phyloP scores from a whole-genome alignment of 2,797 vertebrate species.

The Melanogrammus aeglefinus region DNA sequence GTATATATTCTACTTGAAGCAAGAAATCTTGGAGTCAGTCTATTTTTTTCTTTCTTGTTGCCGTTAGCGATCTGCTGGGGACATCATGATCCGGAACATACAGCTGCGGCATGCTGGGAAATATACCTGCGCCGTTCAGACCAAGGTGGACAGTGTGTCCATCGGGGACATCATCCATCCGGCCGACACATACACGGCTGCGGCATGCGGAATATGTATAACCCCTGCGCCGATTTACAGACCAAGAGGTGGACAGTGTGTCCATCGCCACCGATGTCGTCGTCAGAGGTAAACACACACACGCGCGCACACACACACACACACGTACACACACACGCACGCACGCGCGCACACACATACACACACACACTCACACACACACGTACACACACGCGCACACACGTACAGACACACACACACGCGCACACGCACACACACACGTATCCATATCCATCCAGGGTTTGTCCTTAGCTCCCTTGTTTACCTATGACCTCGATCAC shows the following conservation, averaged over 20 bases:
- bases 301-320: neutral
- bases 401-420: neutral
- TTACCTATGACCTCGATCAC: neutral
- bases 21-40: neutral
- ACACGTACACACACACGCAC: neutral
- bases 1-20: neutral
- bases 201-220: conserved; percentile 92
- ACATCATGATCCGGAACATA: conserved; percentile 98
- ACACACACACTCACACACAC: no score
- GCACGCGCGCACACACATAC: no score
- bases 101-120: conserved; percentile 95
- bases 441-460: neutral
- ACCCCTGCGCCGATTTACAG: conserved; percentile 91
- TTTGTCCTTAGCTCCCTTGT: neutral
- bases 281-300: conserved; percentile 82
- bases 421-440: neutral
- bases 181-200: conserved; percentile 95
- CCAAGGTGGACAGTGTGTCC: conserved; percentile 91
- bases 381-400: neutral
- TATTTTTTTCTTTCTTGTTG: conserved; percentile 44
- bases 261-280: conserved; percentile 91
- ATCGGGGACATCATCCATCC: conserved; percentile 96
- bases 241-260: conserved; percentile 93
- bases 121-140: conserved; percentile 92
- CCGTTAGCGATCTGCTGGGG: conserved; percentile 88